phyloP scores from a whole-genome alignment of 2,113 vertebrate species.

The Trogon melanurus region DNA sequence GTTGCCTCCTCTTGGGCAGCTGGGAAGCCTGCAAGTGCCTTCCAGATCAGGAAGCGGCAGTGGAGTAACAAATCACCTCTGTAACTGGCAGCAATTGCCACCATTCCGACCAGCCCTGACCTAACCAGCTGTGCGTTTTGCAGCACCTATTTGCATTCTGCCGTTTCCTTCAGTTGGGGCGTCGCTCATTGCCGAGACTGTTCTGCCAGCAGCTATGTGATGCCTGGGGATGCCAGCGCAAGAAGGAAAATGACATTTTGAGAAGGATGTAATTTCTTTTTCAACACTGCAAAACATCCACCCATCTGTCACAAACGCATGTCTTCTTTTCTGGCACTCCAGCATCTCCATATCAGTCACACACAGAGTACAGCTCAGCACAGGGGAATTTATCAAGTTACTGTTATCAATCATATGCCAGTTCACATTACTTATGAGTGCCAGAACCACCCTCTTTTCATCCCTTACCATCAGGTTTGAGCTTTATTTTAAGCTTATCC shows the following conservation, averaged over 20 bases:
- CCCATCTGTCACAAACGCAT: constrained; percentile 45
- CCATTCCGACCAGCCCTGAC: neutral
- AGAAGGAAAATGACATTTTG: constrained; percentile 32
- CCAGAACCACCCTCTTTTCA: neutral
- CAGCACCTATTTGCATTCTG: neutral
- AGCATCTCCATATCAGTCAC: neutral
- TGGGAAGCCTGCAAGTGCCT: neutral
- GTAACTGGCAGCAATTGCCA: neutral
- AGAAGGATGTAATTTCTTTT: constrained; percentile 28
- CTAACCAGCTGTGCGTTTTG: fast-evolving
- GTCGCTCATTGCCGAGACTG: neutral
- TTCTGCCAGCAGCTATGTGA: neutral
- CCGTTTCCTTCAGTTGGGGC: neutral
- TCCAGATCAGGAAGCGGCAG: neutral
- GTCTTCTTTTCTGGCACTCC: neutral
- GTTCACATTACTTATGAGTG: neutral
- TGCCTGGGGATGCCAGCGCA: neutral
- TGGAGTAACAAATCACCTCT: neutral
- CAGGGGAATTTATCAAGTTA: neutral
- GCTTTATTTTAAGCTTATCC: neutral
- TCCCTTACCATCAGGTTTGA: neutral
- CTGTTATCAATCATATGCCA: neutral
- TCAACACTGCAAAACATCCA: constrained; percentile 54
- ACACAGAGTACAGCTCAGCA: neutral
- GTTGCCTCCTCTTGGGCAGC: neutral